phyloP scores from a whole-genome alignment of 2,113 vertebrate genomes.

The Lepus timidus region DNA sequence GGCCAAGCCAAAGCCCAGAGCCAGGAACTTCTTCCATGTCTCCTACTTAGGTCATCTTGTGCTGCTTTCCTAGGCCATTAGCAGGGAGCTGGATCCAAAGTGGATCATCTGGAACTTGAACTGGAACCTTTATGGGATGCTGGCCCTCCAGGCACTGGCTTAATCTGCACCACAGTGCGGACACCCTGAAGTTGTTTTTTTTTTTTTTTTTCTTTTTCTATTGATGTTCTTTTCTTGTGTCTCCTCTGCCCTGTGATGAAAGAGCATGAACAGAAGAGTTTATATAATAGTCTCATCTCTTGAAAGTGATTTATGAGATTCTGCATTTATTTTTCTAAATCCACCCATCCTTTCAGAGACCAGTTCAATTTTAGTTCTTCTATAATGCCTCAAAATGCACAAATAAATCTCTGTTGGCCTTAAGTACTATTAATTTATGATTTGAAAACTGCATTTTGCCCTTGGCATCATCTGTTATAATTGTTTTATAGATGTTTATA shows the following conservation, averaged over 20 bases:
- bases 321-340: neutral
- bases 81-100: no score
- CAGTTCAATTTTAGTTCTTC: neutral
- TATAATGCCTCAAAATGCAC: neutral
- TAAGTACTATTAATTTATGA: neutral
- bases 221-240: neutral
- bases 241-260: neutral
- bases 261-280: neutral
- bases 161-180: no score
- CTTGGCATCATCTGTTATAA: neutral
- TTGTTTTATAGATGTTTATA: neutral
- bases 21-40: no score
- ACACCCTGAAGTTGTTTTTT: no score
- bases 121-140: no score
- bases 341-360: neutral
- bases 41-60: no score
- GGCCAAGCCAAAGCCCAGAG: no score
- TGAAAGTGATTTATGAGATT: neutral
- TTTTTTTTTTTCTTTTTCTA: neutral
- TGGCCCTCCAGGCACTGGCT: no score
- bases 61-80: no score
- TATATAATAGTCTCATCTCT: neutral
- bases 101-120: no score
- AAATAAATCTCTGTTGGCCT: neutral
- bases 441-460: neutral